phyloP scores from a whole-genome alignment of 2,888 invertebrate genomes.

The Phymatocera aterrima region DNA sequence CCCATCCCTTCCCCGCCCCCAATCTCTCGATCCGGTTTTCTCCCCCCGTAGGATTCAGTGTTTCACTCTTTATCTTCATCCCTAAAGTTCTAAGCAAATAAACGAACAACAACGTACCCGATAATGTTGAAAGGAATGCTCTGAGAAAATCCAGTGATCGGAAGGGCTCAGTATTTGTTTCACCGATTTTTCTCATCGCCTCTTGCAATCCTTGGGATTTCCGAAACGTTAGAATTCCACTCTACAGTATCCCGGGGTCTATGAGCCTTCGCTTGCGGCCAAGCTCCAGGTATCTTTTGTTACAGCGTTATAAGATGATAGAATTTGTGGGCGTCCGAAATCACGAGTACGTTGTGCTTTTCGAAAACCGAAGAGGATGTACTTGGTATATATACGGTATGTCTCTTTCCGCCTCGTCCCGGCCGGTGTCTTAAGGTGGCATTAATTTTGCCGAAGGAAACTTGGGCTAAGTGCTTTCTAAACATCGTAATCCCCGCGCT shows the following conservation, averaged over 20 bases:
- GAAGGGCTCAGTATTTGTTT: no score
- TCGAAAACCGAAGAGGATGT: constrained; percentile 53
- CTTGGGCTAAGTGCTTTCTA: constrained; percentile 56
- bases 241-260: no score
- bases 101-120: neutral
- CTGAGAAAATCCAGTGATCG: no score
- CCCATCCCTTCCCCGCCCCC: neutral
- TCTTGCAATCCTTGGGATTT: no score
- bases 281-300: no score
- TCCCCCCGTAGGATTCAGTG: no score
- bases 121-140: neutral
- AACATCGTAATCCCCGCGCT: constrained; percentile 59
- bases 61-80: neutral
- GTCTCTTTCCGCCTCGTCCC: neutral
- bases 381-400: constrained; percentile 11
- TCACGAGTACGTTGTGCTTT: neutral
- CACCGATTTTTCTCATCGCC: no score
- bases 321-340: neutral
- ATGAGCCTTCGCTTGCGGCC: no score
- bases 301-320: constrained; percentile 3
- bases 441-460: constrained; percentile 55
- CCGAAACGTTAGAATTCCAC: no score
- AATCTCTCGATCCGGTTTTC: constrained; percentile 33
- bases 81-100: neutral
- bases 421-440: constrained; percentile 50